Percentiles rank a stretch among this genome's conserved stretches.
phyloP scores from a whole-genome alignment of 2,888 invertebrate genomes.

The Opisthograptis luteolata region DNA sequence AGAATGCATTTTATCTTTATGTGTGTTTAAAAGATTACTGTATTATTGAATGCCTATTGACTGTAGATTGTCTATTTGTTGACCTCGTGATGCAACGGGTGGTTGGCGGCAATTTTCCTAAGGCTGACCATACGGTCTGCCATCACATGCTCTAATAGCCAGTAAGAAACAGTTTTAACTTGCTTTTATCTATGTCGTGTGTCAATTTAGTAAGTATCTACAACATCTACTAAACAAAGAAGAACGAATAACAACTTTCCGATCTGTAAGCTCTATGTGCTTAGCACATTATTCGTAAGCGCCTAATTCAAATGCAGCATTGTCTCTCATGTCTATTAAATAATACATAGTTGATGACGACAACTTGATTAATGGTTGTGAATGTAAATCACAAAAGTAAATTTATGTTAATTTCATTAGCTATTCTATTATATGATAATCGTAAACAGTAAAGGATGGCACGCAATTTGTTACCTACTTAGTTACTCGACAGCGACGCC shows the following conservation, averaged over 20 bases:
- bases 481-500: constrained; percentile 9
- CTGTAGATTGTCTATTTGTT: constrained; percentile 49
- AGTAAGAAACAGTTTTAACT: constrained; percentile 55
- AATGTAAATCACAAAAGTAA: constrained; percentile 60
- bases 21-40: constrained; percentile 27
- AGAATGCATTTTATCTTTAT: constrained; percentile 16
- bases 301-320: constrained; percentile 42
- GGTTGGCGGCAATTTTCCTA: constrained; percentile 62
- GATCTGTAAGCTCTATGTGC: constrained; percentile 17
- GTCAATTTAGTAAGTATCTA: constrained; percentile 8
- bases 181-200: constrained; percentile 43
- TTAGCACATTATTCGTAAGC: constrained; percentile 17
- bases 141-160: constrained; percentile 66
- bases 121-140: constrained; percentile 57
- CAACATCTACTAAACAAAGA: constrained; percentile 16
- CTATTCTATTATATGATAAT: constrained; percentile 67
- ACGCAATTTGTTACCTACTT: constrained; percentile 42
- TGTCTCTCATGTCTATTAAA: constrained; percentile 47
- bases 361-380: constrained; percentile 56
- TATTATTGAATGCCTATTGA: constrained; percentile 42
- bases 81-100: constrained; percentile 50
- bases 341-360: constrained; percentile 42
- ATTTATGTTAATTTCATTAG: constrained; percentile 62
- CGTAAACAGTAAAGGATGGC: constrained; percentile 51
- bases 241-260: constrained; percentile 11